Base-by-base conservation (phyloP, 2,888 invertebrate genomes). In the Sarcophaga rosellei region DNA sequence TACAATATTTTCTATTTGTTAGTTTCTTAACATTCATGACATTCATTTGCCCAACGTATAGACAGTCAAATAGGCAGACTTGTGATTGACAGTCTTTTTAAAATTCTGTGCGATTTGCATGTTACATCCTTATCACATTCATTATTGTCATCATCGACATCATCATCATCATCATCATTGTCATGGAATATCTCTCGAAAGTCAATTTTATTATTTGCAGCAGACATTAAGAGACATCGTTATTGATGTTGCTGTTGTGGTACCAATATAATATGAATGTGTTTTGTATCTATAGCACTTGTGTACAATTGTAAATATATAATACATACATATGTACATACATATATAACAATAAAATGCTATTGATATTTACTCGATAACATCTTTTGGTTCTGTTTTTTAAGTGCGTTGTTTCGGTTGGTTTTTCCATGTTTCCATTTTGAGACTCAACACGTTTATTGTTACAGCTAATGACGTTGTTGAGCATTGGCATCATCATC, bases 381-480 rank as follows among this genome's bases (percentile, higher is more conserved):
- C 82, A 69, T 79, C 61, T 70, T 61, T 25, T 73, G 21, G 63
- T 66, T 76, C 73, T 35, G 8, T 35, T 35, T 35, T 53, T 61
- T 69, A 73, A 63, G 25, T 79, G 74, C 70, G 45, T 80, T 69
- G 66, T 61, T 76, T 79, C 63, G n/a, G 69, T 69, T 78, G 80
- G 73, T 74, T 78, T 85, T 87, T 88, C 89, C 89, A 73, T 53
- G 23, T 81, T 75, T 75, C 17, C 10, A 2, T 87, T 85, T 73
- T 88, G 85, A 89, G 88, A 88, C 81, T 84, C 82, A 87, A 85
- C 80, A 21, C 47, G 25, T 66, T 63, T 77, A 6, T 21, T 69
- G 25, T 17, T 73, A 72, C 4, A 88, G 84, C 85, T 66, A 69
- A 68, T 69, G n/a, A 0, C 61, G n/a, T 59, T 61, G 47, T 66